phyloP scores from a whole-genome alignment of 1,140 invertebrate species.

The Hetaerina americana region DNA sequence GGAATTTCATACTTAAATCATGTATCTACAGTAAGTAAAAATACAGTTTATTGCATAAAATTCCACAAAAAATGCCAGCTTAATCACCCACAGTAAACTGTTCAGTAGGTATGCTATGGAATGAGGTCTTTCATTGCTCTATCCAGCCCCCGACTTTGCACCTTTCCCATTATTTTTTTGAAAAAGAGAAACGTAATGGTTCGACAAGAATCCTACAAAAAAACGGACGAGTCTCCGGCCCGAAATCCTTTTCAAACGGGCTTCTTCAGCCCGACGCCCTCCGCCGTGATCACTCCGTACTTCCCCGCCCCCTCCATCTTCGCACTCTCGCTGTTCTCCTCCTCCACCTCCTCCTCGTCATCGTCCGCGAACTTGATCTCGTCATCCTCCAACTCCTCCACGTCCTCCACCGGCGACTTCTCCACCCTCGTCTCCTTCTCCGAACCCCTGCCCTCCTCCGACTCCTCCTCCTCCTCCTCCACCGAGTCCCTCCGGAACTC shows the following conservation, averaged over 20 bases:
- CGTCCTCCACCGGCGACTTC: slow-evolving; percentile 23
- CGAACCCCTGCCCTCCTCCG: slow-evolving; percentile 10
- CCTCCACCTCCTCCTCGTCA: slow-evolving; percentile 29
- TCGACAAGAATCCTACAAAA: no score
- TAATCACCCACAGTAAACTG: no score
- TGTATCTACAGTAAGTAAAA: no score
- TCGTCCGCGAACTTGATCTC: slow-evolving; percentile 37
- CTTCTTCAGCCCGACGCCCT: not conserved
- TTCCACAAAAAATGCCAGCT: no score
- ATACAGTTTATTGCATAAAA: no score
- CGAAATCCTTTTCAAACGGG: not conserved
- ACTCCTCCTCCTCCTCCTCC: not conserved
- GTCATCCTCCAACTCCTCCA: slow-evolving; percentile 25
- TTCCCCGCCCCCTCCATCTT: not conserved
- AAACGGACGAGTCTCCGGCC: no score
- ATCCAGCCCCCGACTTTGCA: no score
- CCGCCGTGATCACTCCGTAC: not conserved
- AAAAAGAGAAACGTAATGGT: no score
- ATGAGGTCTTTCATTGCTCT: no score
- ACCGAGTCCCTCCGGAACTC: slow-evolving; percentile 16
- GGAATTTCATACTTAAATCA: no score
- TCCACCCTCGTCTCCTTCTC: slow-evolving; percentile 27
- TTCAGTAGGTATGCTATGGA: no score
- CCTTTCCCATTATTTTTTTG: no score
- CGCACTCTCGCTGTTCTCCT: slow-evolving; percentile 4